phyloP scores from a whole-genome alignment of 1,140 invertebrate species.

The Hylaeus anthracinus region DNA sequence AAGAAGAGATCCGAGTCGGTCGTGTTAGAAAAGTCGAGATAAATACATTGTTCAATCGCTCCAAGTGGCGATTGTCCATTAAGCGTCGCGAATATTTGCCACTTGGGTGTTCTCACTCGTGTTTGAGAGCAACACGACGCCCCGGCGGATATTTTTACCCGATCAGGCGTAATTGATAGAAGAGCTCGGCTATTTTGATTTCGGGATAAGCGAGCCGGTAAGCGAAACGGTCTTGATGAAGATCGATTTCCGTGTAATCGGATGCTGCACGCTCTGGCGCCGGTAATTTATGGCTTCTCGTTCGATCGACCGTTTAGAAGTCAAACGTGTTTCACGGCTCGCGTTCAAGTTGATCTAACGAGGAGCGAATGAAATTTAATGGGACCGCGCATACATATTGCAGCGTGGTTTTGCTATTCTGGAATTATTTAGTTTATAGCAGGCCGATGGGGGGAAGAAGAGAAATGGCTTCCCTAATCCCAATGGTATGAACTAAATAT shows the following conservation, averaged over 20 bases:
- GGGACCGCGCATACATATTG: too few relatives aligned
- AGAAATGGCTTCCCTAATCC: too few relatives aligned
- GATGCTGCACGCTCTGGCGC: background rate
- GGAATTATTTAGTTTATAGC: background rate
- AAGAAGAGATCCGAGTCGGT: too few relatives aligned
- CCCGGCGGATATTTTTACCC: conserved; percentile 46
- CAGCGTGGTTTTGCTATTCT: too few relatives aligned
- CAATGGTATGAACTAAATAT: too few relatives aligned
- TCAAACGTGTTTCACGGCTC: background rate
- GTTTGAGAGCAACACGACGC: conserved; percentile 17
- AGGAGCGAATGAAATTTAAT: background rate
- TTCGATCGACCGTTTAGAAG: conserved; percentile 6
- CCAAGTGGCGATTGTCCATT: too few relatives aligned
- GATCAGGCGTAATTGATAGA: conserved; percentile 44
- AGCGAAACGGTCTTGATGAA: background rate
- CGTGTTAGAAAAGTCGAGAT: too few relatives aligned
- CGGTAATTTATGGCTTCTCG: conserved; percentile 20
- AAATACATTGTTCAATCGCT: too few relatives aligned
- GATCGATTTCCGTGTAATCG: conserved; percentile 6
- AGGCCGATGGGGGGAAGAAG: too few relatives aligned
- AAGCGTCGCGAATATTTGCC: too few relatives aligned
- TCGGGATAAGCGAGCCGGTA: conserved; percentile 14
- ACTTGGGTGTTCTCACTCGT: too few relatives aligned
- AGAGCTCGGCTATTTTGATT: conserved; percentile 36
- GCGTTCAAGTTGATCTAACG: background rate